phyloP scores from a whole-genome alignment of 2,888 invertebrate species.

The Dicranocentrus wangi region DNA sequence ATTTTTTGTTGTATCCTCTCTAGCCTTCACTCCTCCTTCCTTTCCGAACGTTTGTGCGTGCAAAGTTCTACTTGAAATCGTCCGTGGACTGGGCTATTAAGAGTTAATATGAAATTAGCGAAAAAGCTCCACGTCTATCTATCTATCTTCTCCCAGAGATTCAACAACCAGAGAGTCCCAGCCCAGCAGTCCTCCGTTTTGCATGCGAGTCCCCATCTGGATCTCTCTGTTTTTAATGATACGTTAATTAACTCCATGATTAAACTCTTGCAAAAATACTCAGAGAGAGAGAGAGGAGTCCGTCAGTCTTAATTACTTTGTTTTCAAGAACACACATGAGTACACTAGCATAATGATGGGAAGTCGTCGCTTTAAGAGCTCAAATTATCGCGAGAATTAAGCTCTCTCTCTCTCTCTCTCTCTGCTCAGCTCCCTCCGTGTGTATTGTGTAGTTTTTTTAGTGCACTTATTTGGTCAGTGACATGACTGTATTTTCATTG shows the following conservation, averaged over 20 bases:
- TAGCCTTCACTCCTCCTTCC: neutral
- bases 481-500: too few relatives aligned
- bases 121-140: neutral
- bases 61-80: neutral
- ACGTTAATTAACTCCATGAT: conserved; percentile 54
- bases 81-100: conserved; percentile 4
- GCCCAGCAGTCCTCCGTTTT: neutral
- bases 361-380: conserved; percentile 48
- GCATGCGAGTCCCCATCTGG: conserved; percentile 26
- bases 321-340: conserved; percentile 63
- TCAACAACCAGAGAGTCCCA: too few relatives aligned
- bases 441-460: neutral
- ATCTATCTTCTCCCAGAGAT: too few relatives aligned
- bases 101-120: conserved; percentile 55
- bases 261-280: conserved; percentile 11
- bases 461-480: conserved; percentile 41
- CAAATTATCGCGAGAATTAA: conserved; percentile 21
- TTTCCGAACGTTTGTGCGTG: neutral
- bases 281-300: conserved; percentile 25
- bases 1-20: too few relatives aligned
- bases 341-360: conserved; percentile 58
- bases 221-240: conserved; percentile 39
- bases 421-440: neutral
- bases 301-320: conserved; percentile 54
- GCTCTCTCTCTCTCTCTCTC: neutral